phyloP scores from a whole-genome alignment of 92 coral and sea anemone genomes.

The Parazoanthus atlanticus region DNA sequence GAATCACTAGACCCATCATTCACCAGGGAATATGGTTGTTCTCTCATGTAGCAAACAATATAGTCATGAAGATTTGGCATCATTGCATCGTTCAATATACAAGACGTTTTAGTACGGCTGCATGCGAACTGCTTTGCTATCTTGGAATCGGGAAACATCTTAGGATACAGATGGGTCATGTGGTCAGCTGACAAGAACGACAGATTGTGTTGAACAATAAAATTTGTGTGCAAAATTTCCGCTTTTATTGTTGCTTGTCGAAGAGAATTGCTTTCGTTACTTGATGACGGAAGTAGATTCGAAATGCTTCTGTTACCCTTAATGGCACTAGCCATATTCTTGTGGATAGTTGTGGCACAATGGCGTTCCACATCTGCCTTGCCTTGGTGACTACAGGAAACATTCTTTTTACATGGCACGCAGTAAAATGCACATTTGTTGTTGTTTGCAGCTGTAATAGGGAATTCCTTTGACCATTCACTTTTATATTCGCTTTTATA shows the following conservation, averaged over 20 bases:
- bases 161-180: not conserved
- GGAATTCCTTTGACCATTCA: constrained; percentile 15
- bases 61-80: not conserved
- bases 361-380: constrained; percentile 15
- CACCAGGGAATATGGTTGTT: constrained; percentile 22
- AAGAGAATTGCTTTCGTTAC: no score
- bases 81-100: constrained; percentile 25
- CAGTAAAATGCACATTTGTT: constrained; percentile 36
- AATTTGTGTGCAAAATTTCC: constrained; percentile 28
- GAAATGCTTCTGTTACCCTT: not conserved
- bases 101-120: constrained; percentile 33
- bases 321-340: not conserved
- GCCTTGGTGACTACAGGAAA: constrained; percentile 26
- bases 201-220: no score
- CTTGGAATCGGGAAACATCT: constrained; percentile 28
- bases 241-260: constrained; percentile 5
- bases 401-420: constrained; percentile 43
- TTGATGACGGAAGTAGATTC: no score
- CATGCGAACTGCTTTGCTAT: constrained; percentile 40
- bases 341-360: not conserved
- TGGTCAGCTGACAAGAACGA: not conserved
- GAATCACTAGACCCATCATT: constrained; percentile 29
- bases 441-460: constrained; percentile 36
- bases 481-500: constrained; percentile 15
- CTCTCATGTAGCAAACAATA: not conserved